Evolutionary conservation across 2,888 invertebrate species (phyloP), one percentile per base, ranked within the genome.

Genomic region (Mesorhabditis belari): DNA sequence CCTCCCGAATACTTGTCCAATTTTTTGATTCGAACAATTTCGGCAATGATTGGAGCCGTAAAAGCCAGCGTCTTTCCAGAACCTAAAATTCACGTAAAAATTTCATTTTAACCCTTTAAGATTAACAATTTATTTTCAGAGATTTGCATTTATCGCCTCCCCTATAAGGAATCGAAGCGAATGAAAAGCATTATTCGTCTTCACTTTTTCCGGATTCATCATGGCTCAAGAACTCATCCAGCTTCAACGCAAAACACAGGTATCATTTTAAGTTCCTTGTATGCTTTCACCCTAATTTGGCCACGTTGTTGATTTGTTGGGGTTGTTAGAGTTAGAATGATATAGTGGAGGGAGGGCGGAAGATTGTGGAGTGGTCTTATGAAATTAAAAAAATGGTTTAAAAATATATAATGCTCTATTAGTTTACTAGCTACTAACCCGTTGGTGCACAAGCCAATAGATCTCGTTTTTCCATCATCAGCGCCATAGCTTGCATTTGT

Each of bases 41-140:
- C 84, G 76, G 91, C 88, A 29, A 96, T 86, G 9, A 96, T 85
- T 0, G 96, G 96, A 3, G 94, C 81, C 0, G 95, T 85, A 83
- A 95, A 96, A 0, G 95, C 92, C 1, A 91, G 89, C 0, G 96
- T 98, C 84, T 96, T 96, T 6, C 96, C 96, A 0, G 93, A 94
- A 1, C 96, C 77, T 74, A 17, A 35, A 63, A n/a, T n/a, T n/a
- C n/a, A n/a, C n/a, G n/a, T n/a, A n/a, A n/a, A 68, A 35, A 17
- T 24, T 25, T 29, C 25, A 0, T 24, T 23, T 54, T 23, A n/a
- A 25, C 1, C 57, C 12, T 1, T 44, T 1, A 44, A 17, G 17
- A n/a, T 17, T 12, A 44, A 19, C 12, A 17, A 12, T 55, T 24
- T 17, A 6, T 21, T 3, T n/a, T 52, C 5, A 35, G 44, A 56